Conservation (phyloP, 2,797 vertebrate genomes). For the Merluccius polli region DNA sequence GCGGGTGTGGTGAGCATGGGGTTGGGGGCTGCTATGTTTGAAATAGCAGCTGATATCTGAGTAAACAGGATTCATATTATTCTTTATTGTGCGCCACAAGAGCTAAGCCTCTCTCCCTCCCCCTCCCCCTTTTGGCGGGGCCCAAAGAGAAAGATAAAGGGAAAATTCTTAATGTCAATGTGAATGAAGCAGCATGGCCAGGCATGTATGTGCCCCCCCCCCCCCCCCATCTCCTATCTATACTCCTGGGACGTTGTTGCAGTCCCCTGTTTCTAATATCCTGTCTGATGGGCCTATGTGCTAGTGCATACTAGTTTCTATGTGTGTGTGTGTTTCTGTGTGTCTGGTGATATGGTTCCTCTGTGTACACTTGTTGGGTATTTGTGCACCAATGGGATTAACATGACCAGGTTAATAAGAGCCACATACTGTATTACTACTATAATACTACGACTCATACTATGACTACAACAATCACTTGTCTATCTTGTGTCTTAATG, state of each 20-base stretch:
- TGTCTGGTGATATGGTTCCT: conserved; percentile 37
- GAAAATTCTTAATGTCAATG: conserved; percentile 89
- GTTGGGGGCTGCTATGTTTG: conserved; percentile 25
- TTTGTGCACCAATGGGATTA: conserved; percentile 5
- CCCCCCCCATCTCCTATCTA: conserved; percentile 40
- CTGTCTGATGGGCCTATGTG: conserved; percentile 49
- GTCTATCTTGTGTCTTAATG: no score
- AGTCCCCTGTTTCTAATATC: conserved; percentile 71
- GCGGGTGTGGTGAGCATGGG: conserved; percentile 66
- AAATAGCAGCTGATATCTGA: conserved; percentile 89
- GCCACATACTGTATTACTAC: no score
- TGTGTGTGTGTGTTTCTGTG: conserved; percentile 40
- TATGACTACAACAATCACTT: no score
- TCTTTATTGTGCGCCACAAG: conserved; percentile 80
- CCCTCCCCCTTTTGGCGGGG: no score
- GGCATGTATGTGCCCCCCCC: conserved; percentile 46
- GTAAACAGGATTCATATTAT: conserved; percentile 90
- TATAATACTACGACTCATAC: no score
- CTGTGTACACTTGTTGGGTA: conserved; percentile 39
- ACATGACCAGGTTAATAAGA: no score
- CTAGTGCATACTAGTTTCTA: conserved; percentile 34
- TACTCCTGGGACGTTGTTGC: conserved; percentile 47
- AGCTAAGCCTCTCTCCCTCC: conserved; percentile 65
- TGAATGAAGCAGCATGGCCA: no score
- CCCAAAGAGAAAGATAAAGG: conserved; percentile 80